Evolutionary conservation across 2,888 invertebrate species (phyloP), one percentile per base, ranked within the genome.

Genomic region (Pandemis heparana): DNA sequence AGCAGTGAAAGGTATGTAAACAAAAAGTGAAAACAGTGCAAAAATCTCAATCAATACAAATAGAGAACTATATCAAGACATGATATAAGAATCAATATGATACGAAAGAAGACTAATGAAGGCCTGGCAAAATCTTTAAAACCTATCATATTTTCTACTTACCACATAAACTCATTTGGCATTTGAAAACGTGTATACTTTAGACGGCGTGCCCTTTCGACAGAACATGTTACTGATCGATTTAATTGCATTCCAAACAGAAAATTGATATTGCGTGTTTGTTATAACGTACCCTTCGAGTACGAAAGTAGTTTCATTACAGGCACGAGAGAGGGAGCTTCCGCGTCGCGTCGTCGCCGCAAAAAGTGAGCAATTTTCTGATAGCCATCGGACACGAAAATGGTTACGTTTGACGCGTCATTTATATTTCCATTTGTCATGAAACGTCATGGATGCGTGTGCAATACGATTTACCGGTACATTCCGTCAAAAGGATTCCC

Each of bases 351-450:
- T 84, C 85, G 84, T 82, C 87, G 89, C 85, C 86, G 72, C 89
- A 89, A 88, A 90, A 91, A 90, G 85, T 89, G 86, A 90, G 86
- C 91, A 92, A 92, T 93, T 93, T 92, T 90, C 91, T 92, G 93
- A 93, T 94, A 92, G 82, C 77, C 83, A 93, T 91, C 92, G 86
- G 88, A 89, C 90, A 91, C 85, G 90, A 85, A 85, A 88, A 88
- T 91, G 85, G 89, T 91, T 90, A 90, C 87, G 83, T 90, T 87
- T 90, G 91, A 92, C 91, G 87, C 89, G 88, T 86, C 87, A 88
- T 90, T 92, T 92, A 92, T 91, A 90, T 89, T 88, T 90, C 87
- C 91, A 92, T 94, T 92, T 91, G 89, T 92, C 90, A 91, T 87
- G 85, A 65, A 41, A 70, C 43, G 18, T 39, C 64, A 64, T 23